Percentiles rank a stretch among this genome's conserved stretches.
These are phyloP conservation scores for Crioceris asparagi DNA, from an alignment of 2,888 invertebrate genomes.

Conservation along the genomic window DNA sequence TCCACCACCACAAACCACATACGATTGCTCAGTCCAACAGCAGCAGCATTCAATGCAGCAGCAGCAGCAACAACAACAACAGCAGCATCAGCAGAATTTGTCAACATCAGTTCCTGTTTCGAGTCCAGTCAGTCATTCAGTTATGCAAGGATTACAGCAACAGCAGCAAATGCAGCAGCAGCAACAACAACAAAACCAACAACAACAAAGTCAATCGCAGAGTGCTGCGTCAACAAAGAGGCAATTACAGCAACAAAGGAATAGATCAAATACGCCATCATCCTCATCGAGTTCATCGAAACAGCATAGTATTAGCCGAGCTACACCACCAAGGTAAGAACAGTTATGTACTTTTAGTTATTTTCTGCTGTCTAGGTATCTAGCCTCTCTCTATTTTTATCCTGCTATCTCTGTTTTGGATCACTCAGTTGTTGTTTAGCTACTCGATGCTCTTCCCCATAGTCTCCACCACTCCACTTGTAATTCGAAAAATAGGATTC, in stretches of 20 bases:
- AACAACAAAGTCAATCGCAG: background rate
- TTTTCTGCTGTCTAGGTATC: too few species aligned
- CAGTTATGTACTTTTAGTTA: too few species aligned
- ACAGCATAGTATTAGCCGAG: slow-evolving; percentile 24
- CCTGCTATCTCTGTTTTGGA: too few species aligned
- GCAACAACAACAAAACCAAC: slow-evolving; percentile 23
- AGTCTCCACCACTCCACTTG: too few species aligned
- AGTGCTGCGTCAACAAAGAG: slow-evolving; percentile 20
- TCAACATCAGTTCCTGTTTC: slow-evolving; percentile 37
- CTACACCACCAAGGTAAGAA: slow-evolving; percentile 31
- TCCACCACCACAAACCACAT: slow-evolving; percentile 38
- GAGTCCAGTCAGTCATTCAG: slow-evolving; percentile 34
- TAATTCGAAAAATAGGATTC: too few species aligned
- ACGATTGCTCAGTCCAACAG: slow-evolving; percentile 58
- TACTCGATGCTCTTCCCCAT: too few species aligned
- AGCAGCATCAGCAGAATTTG: slow-evolving; percentile 19
- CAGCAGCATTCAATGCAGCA: slow-evolving; percentile 34
- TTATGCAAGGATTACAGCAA: slow-evolving; percentile 29
- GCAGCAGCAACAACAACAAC: slow-evolving; percentile 30
- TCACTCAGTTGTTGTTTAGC: too few species aligned
- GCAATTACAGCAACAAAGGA: slow-evolving; percentile 25
- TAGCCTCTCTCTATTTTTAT: too few species aligned
- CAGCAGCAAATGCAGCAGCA: slow-evolving; percentile 28
- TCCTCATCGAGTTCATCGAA: slow-evolving; percentile 32
- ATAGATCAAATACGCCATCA: slow-evolving; percentile 33